phyloP scores from a whole-genome alignment of 2,888 invertebrate species.

The Drosophila kanekoi region DNA sequence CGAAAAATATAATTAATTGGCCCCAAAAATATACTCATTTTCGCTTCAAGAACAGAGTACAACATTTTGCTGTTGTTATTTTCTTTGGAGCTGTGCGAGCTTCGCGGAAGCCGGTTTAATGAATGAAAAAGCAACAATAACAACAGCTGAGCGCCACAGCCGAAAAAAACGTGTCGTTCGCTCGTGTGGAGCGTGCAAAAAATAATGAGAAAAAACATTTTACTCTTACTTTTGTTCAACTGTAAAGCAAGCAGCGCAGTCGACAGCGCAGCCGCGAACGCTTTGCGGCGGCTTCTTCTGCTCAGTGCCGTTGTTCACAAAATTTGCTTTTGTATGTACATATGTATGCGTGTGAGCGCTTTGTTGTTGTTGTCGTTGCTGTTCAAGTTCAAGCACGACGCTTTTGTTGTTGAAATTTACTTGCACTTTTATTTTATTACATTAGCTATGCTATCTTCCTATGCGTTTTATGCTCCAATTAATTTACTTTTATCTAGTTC shows the following conservation, averaged over 20 bases:
- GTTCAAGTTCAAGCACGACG: conserved; percentile 56
- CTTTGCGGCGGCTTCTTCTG: conserved; percentile 22
- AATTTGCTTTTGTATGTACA: conserved; percentile 41
- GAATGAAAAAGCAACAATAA: conserved; percentile 72
- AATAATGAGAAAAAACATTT: conserved; percentile 32
- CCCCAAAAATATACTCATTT: conserved; percentile 2
- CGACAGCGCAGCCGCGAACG: conserved; percentile 39
- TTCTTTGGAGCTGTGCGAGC: conserved; percentile 44
- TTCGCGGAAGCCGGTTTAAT: conserved; percentile 79
- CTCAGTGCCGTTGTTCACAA: conserved; percentile 54
- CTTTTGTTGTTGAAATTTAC: conserved; percentile 41
- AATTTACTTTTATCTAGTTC: conserved; percentile 32
- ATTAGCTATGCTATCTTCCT: conserved; percentile 11
- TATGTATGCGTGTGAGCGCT: conserved; percentile 17
- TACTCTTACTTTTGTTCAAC: conserved; percentile 76
- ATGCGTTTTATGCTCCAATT: conserved; percentile 23
- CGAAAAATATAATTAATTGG: too few relatives aligned
- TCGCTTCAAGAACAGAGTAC: conserved; percentile 1
- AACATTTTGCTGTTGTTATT: conserved; percentile 24
- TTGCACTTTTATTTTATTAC: conserved; percentile 59
- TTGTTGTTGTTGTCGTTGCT: conserved; percentile 20
- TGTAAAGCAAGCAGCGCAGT: conserved; percentile 47
- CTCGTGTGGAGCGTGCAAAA: conserved; percentile 70
- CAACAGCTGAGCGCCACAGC: conserved; percentile 75
- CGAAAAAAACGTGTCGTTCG: conserved; percentile 60